These are phyloP conservation scores for Characodon lateralis DNA, from an alignment of 2,797 vertebrate genomes.

Conservation along the genomic window DNA sequence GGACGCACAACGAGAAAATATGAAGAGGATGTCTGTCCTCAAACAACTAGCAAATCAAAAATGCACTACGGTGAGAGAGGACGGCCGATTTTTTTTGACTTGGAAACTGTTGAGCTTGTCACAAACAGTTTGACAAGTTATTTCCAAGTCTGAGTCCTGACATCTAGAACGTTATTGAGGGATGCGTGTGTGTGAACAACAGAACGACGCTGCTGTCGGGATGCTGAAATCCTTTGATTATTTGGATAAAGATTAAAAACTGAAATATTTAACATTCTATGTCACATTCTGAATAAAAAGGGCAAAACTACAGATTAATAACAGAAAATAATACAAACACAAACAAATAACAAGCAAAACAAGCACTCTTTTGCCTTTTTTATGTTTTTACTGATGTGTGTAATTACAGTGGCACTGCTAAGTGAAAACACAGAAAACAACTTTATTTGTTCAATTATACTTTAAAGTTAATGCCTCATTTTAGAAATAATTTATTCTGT, in stretches of 20 bases:
- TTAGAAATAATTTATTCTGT: neutral
- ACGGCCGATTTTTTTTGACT: conserved; percentile 14
- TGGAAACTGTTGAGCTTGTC: conserved; percentile 12
- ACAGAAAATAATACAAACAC: neutral
- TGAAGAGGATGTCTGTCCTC: conserved; percentile 50
- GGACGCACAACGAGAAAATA: conserved; percentile 22
- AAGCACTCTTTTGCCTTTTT: neutral
- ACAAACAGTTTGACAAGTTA: conserved; percentile 9
- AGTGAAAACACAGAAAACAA: neutral
- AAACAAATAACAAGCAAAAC: no score
- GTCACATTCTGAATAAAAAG: neutral
- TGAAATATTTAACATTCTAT: neutral
- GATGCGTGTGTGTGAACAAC: neutral
- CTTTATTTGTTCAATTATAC: neutral
- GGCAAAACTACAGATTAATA: neutral
- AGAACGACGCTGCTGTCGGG: neutral
- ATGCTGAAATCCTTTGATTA: neutral
- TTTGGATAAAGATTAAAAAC: neutral
- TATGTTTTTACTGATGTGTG: neutral
- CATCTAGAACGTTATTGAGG: neutral
- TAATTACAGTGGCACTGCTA: neutral
- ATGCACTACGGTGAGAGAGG: conserved; percentile 4
- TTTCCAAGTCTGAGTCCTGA: neutral
- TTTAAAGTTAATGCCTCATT: neutral
- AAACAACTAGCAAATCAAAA: conserved; percentile 37